These are phyloP conservation scores for Papilio glaucus DNA, from an alignment of 1,140 invertebrate species.

Conservation along the genomic window DNA sequence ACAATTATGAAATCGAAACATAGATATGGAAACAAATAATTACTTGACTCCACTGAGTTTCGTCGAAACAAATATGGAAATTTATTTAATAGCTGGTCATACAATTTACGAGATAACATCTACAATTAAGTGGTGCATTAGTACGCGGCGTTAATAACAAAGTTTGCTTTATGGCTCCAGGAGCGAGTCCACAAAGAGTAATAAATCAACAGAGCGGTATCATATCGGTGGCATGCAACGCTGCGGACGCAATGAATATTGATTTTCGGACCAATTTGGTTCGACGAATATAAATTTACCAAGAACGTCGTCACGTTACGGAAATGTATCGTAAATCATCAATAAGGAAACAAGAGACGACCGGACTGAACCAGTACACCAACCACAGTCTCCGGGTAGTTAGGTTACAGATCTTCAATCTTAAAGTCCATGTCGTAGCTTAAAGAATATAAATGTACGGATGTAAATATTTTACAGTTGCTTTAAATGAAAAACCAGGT, in stretches of 20 bases:
- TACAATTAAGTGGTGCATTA: slow-evolving; percentile 35
- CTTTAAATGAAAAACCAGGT: no score
- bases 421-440: no score
- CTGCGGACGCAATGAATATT: slow-evolving; percentile 66
- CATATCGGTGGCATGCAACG: slow-evolving; percentile 58
- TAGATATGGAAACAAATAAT: neutral
- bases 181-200: slow-evolving; percentile 46
- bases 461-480: no score
- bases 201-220: slow-evolving; percentile 66
- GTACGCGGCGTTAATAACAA: slow-evolving; percentile 23
- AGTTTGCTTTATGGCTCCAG: slow-evolving; percentile 29
- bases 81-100: slow-evolving; percentile 14
- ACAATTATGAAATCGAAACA: neutral
- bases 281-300: slow-evolving; percentile 56
- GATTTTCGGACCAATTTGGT: slow-evolving; percentile 66
- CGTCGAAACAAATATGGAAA: slow-evolving; percentile 19
- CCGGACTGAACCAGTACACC: neutral
- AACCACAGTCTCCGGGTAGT: neutral
- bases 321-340: slow-evolving; percentile 35
- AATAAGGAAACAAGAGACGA: slow-evolving; percentile 2
- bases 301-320: slow-evolving; percentile 22
- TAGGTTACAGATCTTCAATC: neutral
- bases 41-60: neutral
- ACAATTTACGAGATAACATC: slow-evolving; percentile 26
- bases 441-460: no score